Conservation (phyloP, 2,888 invertebrate species). For the Calameuta pallipes region DNA sequence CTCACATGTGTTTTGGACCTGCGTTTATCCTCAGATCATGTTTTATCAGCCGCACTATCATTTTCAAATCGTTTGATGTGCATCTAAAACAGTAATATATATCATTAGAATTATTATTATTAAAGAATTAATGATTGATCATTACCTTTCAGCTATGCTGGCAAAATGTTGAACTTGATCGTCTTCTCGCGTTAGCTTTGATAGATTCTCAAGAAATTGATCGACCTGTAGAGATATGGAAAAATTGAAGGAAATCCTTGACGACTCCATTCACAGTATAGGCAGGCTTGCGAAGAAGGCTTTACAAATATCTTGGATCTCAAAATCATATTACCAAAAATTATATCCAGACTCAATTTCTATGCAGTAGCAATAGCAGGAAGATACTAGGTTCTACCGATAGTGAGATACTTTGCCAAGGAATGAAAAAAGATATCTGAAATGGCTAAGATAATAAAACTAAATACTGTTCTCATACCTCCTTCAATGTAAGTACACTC, state of each 20-base stretch:
- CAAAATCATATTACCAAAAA: neutral
- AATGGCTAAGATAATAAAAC: neutral
- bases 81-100: constrained; percentile 69
- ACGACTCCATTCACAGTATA: neutral
- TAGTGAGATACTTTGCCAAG: neutral
- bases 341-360: neutral
- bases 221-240: constrained; percentile 70
- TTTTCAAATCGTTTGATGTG: constrained; percentile 85
- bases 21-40: constrained; percentile 93
- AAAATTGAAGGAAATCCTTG: neutral
- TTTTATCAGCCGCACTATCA: constrained; percentile 87
- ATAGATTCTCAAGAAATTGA: constrained; percentile 78
- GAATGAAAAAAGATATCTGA: neutral
- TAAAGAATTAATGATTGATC: neutral
- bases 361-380: neutral
- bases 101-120: constrained; percentile 4
- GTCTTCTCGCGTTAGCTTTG: constrained; percentile 85
- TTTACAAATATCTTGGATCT: neutral
- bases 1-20: constrained; percentile 88
- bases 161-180: constrained; percentile 84
- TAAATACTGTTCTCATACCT: constrained; percentile 57
- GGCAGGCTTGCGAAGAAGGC: neutral
- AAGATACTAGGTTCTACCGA: neutral
- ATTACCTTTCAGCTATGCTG: constrained; percentile 73
- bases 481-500: constrained; percentile 79